Evolutionary conservation across 1,140 invertebrate species (phyloP).

Genomic region (Cylas formicarius): DNA sequence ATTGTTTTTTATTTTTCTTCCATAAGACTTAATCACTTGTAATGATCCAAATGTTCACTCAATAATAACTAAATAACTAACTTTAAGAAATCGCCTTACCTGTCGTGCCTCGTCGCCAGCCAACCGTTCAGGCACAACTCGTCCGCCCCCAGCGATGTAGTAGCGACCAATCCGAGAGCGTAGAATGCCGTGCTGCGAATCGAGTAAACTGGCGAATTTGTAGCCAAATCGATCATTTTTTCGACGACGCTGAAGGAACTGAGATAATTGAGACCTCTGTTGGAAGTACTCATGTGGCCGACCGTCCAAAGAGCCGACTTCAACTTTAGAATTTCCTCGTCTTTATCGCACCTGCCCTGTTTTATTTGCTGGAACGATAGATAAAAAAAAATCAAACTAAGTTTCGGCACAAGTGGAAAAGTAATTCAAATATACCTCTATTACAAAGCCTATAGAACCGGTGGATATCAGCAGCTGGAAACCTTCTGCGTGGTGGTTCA

Average conservation of each 20-base stretch:
- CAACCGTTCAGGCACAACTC: conserved; percentile 67
- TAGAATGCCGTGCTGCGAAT: conserved; percentile 85
- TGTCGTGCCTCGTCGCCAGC: conserved; percentile 72
- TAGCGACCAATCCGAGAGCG: conserved; percentile 73
- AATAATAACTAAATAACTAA: too few relatives aligned
- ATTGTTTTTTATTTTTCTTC: too few relatives aligned
- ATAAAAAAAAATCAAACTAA: background rate
- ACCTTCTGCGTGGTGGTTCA: conserved; percentile 71
- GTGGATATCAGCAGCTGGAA: conserved; percentile 55
- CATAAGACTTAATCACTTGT: too few relatives aligned
- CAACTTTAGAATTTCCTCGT: conserved; percentile 61
- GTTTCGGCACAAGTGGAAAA: background rate
- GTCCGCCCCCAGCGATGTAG: conserved; percentile 74
- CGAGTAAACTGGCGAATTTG: conserved; percentile 73
- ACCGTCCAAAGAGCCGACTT: conserved; percentile 88
- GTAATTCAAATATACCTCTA: conserved; percentile 38
- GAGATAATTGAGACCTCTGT: conserved; percentile 64
- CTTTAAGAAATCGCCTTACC: conserved; percentile 41
- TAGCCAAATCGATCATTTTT: conserved; percentile 61
- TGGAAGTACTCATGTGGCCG: conserved; percentile 72
- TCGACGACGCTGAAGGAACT: conserved; percentile 48
- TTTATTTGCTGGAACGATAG: conserved; percentile 34
- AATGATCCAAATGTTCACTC: too few relatives aligned
- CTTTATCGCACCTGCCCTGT: conserved; percentile 48
- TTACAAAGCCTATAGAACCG: conserved; percentile 41